A percentile compares a stretch with the other conserved stretches of the same genome.
phyloP scores from a whole-genome alignment of 2,797 vertebrate genomes.

The Leptodactylus fallax region DNA sequence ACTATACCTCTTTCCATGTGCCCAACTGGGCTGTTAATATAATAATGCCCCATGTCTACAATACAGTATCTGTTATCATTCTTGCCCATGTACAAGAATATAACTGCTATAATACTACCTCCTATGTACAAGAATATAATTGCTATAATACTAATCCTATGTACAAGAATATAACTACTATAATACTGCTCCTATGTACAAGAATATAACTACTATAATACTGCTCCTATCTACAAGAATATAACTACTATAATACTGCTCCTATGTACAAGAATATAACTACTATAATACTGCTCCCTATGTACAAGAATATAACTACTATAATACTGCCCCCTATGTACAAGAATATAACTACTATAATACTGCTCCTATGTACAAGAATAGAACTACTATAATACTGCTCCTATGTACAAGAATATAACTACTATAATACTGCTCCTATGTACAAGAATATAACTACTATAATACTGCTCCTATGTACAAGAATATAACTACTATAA shows the following conservation, averaged over 20 bases:
- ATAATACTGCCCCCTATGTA: not conserved
- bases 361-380: not conserved
- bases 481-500: too few species aligned
- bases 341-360: constrained; percentile 13
- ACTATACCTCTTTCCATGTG: too few species aligned
- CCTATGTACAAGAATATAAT: not conserved
- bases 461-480: not conserved
- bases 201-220: not conserved
- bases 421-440: not conserved
- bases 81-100: too few species aligned
- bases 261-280: not conserved
- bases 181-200: not conserved
- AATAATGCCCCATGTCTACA: not conserved
- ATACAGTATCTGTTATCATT: too few species aligned
- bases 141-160: not conserved
- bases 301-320: not conserved
- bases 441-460: not conserved
- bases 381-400: constrained; percentile 6
- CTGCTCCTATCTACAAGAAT: not conserved
- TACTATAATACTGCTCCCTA: not conserved
- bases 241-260: not conserved
- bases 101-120: not conserved
- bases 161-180: not conserved
- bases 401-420: not conserved
- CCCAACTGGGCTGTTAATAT: too few species aligned